Conservation (phyloP, 2,113 vertebrate species). For the Scopus umbretta region DNA sequence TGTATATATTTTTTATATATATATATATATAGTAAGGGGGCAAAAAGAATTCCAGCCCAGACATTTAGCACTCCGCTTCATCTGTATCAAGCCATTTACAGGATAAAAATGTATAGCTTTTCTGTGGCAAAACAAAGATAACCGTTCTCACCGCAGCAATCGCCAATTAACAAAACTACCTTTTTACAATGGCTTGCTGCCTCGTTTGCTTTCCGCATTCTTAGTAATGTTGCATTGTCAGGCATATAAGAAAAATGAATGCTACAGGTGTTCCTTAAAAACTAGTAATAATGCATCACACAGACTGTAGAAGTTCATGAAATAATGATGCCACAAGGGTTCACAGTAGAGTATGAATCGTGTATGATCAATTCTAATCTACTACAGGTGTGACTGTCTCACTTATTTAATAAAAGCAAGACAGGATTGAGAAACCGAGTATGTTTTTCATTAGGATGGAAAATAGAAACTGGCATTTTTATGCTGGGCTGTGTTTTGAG, state of each 20-base stretch:
- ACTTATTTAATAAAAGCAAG: background rate
- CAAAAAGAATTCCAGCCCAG: background rate
- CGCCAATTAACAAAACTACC: background rate
- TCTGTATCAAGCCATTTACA: background rate
- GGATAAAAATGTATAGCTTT: background rate
- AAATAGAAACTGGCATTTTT: background rate
- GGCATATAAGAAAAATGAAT: background rate
- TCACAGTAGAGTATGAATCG: background rate
- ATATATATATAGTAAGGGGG: too few relatives aligned
- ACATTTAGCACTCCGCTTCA: background rate
- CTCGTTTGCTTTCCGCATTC: background rate
- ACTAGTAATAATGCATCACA: background rate
- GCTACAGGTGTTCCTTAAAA: slow-evolving; percentile 18
- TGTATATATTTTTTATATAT: too few relatives aligned
- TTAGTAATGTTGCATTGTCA: background rate
- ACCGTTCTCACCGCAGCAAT: background rate
- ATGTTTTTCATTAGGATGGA: background rate
- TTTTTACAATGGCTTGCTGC: background rate
- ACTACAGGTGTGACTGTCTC: slow-evolving; percentile 25
- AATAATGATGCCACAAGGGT: slow-evolving; percentile 36
- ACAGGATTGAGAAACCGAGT: background rate
- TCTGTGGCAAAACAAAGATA: background rate
- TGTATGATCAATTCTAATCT: slow-evolving; percentile 9
- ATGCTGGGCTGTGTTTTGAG: background rate
- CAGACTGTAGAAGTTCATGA: background rate